These are phyloP conservation scores for Magallana angulata DNA, from an alignment of 1,140 invertebrate species.

Conservation along the genomic window DNA sequence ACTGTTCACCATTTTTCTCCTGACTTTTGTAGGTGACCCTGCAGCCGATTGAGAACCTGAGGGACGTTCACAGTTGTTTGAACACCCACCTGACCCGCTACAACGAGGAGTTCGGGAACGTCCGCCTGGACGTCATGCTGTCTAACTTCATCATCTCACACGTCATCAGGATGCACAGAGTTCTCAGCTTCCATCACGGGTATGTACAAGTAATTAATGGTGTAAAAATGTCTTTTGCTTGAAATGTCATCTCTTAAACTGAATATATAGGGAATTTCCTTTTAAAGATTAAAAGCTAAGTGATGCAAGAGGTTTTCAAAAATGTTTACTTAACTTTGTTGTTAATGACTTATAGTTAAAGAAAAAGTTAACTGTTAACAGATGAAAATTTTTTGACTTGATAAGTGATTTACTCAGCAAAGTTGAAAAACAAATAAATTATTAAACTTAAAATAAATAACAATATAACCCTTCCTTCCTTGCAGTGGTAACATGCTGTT, in stretches of 20 bases:
- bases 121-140: slow-evolving; percentile 76
- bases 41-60: slow-evolving; percentile 74
- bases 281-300: too few relatives aligned
- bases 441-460: background rate
- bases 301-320: too few relatives aligned
- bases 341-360: too few relatives aligned
- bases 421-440: too few relatives aligned
- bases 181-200: slow-evolving; percentile 79
- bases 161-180: slow-evolving; percentile 76
- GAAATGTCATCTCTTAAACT: too few relatives aligned
- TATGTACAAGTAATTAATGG: slow-evolving; percentile 52
- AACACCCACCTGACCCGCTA: slow-evolving; percentile 76
- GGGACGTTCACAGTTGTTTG: slow-evolving; percentile 75
- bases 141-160: slow-evolving; percentile 77
- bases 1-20: background rate
- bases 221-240: background rate
- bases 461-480: background rate
- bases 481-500: slow-evolving; percentile 77
- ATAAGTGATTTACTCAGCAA: too few relatives aligned
- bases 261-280: too few relatives aligned
- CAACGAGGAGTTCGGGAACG: slow-evolving; percentile 79
- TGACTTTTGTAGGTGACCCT: slow-evolving; percentile 68
- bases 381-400: too few relatives aligned
- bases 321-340: too few relatives aligned
- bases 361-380: too few relatives aligned